These are phyloP conservation scores for Pygoscelis antarcticus DNA, from an alignment of 2,113 vertebrate genomes.

Conservation along the genomic window DNA sequence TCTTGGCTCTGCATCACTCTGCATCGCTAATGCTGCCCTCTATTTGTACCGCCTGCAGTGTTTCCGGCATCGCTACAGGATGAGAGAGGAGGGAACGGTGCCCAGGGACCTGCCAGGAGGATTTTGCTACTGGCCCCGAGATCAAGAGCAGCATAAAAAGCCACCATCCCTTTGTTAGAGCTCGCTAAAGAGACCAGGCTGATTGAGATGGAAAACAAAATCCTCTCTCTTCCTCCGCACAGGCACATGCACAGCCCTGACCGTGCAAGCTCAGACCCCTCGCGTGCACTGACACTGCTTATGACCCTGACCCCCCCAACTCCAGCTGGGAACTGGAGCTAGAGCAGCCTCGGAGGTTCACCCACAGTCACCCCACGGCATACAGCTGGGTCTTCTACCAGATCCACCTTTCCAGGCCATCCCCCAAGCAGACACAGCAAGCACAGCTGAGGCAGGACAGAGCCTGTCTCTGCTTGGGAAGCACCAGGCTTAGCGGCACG, in stretches of 20 bases:
- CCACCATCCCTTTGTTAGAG: conserved; percentile 21
- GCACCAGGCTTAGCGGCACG: rapidly evolving
- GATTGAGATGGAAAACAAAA: neutral
- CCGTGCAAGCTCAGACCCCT: rapidly evolving
- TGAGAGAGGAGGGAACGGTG: neutral
- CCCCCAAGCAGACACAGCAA: rapidly evolving
- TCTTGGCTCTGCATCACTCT: neutral
- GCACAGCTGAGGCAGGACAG: rapidly evolving
- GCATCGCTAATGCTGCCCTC: neutral
- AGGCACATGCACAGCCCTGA: neutral
- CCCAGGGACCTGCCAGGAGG: neutral
- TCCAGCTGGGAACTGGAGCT: neutral
- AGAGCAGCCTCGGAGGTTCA: neutral
- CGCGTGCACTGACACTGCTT: rapidly evolving
- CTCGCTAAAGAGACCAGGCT: neutral
- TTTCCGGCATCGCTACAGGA: neutral
- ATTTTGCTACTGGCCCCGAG: neutral
- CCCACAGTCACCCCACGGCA: rapidly evolving
- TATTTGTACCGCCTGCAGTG: neutral
- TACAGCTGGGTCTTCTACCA: neutral
- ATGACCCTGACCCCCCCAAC: rapidly evolving
- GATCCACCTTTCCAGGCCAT: neutral
- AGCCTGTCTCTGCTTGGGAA: neutral
- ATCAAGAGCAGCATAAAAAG: conserved; percentile 59
- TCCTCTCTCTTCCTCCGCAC: neutral